Base-by-base conservation (phyloP, 2,113 vertebrate genomes). In the Gnathonemus echidnorhynchus region DNA sequence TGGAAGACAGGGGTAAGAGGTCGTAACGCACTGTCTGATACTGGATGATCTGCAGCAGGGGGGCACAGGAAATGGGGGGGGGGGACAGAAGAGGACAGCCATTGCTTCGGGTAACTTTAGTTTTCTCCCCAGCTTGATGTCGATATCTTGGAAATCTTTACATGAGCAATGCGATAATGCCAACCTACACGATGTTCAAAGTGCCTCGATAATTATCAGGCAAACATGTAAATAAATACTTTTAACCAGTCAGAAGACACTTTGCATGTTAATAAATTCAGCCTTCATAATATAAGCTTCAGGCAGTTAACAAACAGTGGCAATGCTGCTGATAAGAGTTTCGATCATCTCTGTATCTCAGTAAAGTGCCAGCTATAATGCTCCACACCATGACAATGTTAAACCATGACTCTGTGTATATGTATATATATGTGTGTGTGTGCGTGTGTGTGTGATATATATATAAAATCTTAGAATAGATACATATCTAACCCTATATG, bases 1-100 rank as follows among this genome's bases (percentile, higher is more conserved):
- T 91, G 56, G 95, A 95, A 53, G 96, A 97, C 13, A 97, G 95
- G 62, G 96, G 95, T 66, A 97, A 95, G 10, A 95, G 93, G 84
- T 97, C 96, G 91, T 97, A 97, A 31, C 96, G 95, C 92, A 97
- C 96, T 46, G 96, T 97, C 91, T 97, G 96, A 91, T 97, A 96
- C 92, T 97, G 96, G 93, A 97, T 97, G 90, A 97, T 94, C 96
- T 97, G 93, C 2, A 92, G 53, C 62, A 45, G 19, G 24, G 89
- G 50, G 39, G 50, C 13, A 85, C 8, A 62, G 88, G 49, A 17
- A 86, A 46, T 88, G 17, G 6, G 21, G 89, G 9, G 9, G 9
- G 46, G 39, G 24, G 5, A 83, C 4, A 87, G 19, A 86, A 86
- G 21, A 15, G 45, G 2, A 39, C 46, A 45, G n/a, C 21, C 10